Conservation (phyloP, 2,888 invertebrate species). For the Lithophane leautieri region DNA sequence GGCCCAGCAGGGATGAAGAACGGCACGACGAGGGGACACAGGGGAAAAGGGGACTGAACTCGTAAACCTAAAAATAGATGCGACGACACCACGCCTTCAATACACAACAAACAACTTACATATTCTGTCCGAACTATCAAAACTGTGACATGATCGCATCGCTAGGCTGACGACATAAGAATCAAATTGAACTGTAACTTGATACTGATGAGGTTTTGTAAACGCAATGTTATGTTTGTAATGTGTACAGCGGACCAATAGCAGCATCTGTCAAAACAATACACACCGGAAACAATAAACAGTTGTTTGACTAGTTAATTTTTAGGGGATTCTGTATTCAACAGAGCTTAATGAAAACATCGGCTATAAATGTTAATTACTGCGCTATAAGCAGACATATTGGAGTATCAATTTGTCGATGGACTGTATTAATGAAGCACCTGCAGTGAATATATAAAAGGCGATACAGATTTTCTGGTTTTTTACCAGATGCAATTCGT, state of each 20-base stretch:
- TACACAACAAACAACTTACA: slow-evolving; percentile 67
- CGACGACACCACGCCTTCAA: slow-evolving; percentile 78
- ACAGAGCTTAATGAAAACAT: slow-evolving; percentile 63
- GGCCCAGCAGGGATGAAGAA: slow-evolving; percentile 70
- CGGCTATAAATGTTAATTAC: slow-evolving; percentile 64
- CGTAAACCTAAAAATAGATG: slow-evolving; percentile 88
- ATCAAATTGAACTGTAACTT: slow-evolving; percentile 63
- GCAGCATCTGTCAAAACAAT: slow-evolving; percentile 87
- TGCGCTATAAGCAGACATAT: slow-evolving; percentile 31
- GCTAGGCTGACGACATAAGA: slow-evolving; percentile 65
- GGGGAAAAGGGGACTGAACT: slow-evolving; percentile 83
- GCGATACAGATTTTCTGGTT: slow-evolving; percentile 14
- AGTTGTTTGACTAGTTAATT: slow-evolving; percentile 74
- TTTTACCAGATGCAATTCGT: slow-evolving; percentile 7
- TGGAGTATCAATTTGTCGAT: slow-evolving; percentile 51
- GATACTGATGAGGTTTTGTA: slow-evolving; percentile 51
- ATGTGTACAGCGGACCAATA: slow-evolving; percentile 62
- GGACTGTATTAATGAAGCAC: slow-evolving; percentile 49
- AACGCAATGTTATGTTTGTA: slow-evolving; percentile 54
- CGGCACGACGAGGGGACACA: slow-evolving; percentile 66
- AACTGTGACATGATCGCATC: slow-evolving; percentile 59
- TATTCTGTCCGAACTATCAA: slow-evolving; percentile 56
- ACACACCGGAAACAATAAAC: slow-evolving; percentile 85
- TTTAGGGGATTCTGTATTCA: slow-evolving; percentile 66
- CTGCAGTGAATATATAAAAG: slow-evolving; percentile 25